Evolutionary conservation across 2,113 vertebrate genomes (phyloP).

Genomic region (Dinomys branickii): DNA sequence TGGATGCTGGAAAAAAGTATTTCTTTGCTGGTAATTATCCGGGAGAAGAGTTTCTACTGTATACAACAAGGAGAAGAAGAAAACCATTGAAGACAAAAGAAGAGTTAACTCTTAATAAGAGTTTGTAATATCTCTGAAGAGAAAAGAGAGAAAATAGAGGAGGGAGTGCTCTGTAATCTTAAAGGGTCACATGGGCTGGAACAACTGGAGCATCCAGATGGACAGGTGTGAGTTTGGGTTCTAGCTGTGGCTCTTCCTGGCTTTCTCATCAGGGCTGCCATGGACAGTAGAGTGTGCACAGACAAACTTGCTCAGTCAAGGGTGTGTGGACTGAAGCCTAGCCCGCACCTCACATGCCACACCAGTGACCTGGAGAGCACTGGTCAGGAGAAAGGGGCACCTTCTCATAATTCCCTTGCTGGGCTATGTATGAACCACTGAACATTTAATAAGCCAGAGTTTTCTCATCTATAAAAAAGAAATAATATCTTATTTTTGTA

Average conservation of each 20-base stretch:
- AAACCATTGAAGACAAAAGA: not conserved
- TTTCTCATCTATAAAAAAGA: slow-evolving; percentile 50
- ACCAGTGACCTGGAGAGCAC: not conserved
- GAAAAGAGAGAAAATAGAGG: not conserved
- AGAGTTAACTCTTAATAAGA: not conserved
- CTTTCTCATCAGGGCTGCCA: not conserved
- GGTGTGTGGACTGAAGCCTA: not conserved
- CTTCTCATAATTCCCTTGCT: not conserved
- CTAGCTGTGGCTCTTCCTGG: not conserved
- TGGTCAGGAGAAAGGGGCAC: not conserved
- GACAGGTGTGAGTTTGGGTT: not conserved
- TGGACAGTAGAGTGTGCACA: not conserved
- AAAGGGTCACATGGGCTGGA: not conserved
- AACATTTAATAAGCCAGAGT: not conserved
- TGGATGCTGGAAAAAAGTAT: slow-evolving; percentile 5
- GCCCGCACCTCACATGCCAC: not conserved
- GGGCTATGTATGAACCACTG: not conserved
- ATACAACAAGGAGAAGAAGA: not conserved
- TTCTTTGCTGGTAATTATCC: not conserved
- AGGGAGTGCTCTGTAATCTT: not conserved
- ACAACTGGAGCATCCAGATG: not conserved
- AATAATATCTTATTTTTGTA: not conserved
- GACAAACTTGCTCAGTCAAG: not conserved
- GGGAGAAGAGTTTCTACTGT: not conserved
- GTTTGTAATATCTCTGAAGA: not conserved